A percentile compares a stretch with the other conserved stretches of the same genome.
Conservation (phyloP, 35 echinoderm and acorn worm genomes). For the Strongylocentrotus purpuratus region DNA sequence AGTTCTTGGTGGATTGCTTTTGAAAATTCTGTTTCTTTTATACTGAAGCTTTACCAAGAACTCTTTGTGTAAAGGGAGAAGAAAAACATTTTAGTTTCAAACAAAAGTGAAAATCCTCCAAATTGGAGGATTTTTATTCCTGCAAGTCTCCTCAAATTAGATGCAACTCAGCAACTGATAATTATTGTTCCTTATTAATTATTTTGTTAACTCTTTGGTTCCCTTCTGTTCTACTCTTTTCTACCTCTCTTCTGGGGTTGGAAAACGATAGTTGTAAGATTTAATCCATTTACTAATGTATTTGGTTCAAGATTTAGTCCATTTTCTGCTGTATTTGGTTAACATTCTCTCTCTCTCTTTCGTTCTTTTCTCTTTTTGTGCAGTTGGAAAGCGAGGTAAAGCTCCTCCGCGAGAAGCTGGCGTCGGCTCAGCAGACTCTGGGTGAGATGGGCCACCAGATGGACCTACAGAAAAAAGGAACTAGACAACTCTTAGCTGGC, state of each 20-base stretch:
- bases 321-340: neutral
- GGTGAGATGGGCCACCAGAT: slow-evolving; percentile 65
- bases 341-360: neutral
- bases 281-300: neutral
- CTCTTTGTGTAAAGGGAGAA: no score
- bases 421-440: slow-evolving; percentile 52
- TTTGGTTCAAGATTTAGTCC: neutral
- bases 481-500: slow-evolving; percentile 74
- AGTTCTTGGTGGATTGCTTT: neutral
- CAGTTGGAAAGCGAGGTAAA: slow-evolving; percentile 67
- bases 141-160: neutral
- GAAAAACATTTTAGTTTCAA: no score
- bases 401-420: slow-evolving; percentile 60
- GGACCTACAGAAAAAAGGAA: slow-evolving; percentile 64
- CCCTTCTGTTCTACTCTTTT: no score
- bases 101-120: no score
- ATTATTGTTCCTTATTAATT: neutral
- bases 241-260: no score
- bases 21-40: neutral
- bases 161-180: neutral
- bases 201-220: no score
- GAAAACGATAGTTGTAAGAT: neutral
- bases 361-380: neutral
- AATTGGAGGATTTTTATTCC: neutral
- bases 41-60: neutral